Conservation (phyloP, 1,140 invertebrate species). For the Drosophila bocqueti region DNA sequence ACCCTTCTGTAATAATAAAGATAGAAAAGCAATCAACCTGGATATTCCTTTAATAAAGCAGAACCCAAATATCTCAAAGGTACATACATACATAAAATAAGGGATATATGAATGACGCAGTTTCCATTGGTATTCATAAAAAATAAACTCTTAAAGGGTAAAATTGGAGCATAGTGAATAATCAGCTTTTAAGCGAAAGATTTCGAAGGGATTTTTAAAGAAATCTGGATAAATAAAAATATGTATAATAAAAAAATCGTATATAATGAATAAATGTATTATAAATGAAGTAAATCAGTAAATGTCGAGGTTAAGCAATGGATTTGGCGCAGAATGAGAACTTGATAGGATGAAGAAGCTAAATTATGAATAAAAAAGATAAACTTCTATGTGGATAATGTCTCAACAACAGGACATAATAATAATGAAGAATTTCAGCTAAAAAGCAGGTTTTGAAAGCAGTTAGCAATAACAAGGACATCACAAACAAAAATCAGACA, state of each 20-base stretch:
- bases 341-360: background rate
- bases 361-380: too few relatives aligned
- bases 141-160: too few relatives aligned
- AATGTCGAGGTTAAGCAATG: background rate
- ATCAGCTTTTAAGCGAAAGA: background rate
- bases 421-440: too few relatives aligned
- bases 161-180: background rate
- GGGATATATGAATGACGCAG: background rate
- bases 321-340: background rate
- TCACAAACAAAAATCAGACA: conserved; percentile 2
- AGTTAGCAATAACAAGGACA: conserved; percentile 8
- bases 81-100: background rate
- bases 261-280: background rate
- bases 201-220: background rate
- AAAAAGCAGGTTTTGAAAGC: background rate
- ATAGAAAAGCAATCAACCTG: background rate
- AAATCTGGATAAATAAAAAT: background rate
- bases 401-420: too few relatives aligned
- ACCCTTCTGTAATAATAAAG: background rate
- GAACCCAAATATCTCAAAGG: too few relatives aligned
- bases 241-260: background rate
- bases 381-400: background rate
- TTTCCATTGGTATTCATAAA: background rate
- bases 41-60: background rate
- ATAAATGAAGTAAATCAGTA: background rate